Base-by-base conservation (phyloP, 2,113 vertebrate species). In the Acanthisitta chloris region DNA sequence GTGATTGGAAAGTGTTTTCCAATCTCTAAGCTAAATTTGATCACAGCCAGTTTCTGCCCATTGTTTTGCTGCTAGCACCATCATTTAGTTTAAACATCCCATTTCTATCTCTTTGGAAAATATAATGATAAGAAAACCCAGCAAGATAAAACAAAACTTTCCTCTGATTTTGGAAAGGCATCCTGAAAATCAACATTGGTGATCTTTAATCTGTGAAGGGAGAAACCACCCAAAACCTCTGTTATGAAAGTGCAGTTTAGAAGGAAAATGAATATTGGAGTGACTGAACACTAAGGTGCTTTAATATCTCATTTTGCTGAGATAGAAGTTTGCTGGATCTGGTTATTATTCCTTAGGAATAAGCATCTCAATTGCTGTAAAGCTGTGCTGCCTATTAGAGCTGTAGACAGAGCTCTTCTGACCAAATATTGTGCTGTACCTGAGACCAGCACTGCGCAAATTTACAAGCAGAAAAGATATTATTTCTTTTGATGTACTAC, bases 1-100 rank as follows among this genome's bases (percentile, higher is more conserved):
- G 10, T 61, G 64, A 80, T 46, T 65, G 72, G 58, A 81, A 92
- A 94, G 49, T 29, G 33, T 36, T 89, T 89, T 81, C 26, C 78
- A 83, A 83, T 86, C 69, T 83, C 36, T 40, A 65, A n/a, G 36
- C 21, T 69, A 65, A 87, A 89, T 73, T 83, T 67, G 33, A 17
- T 87, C 81, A 51, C 78, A 88, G 62, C 10, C 80, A 45, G 59
- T 77, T 92, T 89, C 77, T 86, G 7, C 36, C 43, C 38, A 23
- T 55, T 86, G 62, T 69, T 77, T 55, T 74, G 36, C 19, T 83
- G 48, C 49, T 73, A 49, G n/a, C 45, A 73, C 51, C 21, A 33
- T 73, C 49, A 69, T 72, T 65, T 48, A 46, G 14, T 83, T 92
- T 81, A 95, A 65, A 38, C 9, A 51, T 34, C 29, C 18, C 18